A percentile compares a stretch with the other conserved stretches of the same genome.
Evolutionary conservation across 37 sponge, comb jelly and placozoan species (phyloP).

Genomic region (Cliona cf. orientalis): DNA sequence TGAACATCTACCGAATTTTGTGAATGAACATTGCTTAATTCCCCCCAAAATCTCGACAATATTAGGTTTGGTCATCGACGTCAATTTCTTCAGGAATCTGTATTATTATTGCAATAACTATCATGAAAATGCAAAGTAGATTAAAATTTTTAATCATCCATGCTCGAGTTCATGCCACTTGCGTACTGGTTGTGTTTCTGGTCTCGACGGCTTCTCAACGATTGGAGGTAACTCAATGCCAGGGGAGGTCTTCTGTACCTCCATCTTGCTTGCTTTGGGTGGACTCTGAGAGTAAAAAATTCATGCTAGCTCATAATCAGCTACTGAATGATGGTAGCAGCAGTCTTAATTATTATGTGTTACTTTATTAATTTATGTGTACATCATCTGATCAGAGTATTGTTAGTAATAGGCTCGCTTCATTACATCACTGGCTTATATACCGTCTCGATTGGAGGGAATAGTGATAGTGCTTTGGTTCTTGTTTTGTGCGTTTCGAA

Average conservation of each 20-base stretch:
- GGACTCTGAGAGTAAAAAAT: no score
- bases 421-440: background rate
- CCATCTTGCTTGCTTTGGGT: no score
- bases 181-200: conserved; percentile 20
- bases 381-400: background rate
- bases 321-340: no score
- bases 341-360: no score
- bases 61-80: conserved; percentile 1
- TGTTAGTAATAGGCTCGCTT: background rate
- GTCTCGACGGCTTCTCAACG: background rate
- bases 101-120: background rate
- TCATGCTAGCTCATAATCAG: no score
- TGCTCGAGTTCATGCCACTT: background rate
- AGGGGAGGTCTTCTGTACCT: background rate
- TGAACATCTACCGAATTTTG: no score
- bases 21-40: no score
- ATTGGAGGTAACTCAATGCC: background rate
- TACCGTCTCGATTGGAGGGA: conserved; percentile 50
- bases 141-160: background rate
- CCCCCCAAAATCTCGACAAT: no score
- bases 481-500: conserved; percentile 35
- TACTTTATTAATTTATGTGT: background rate
- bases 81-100: conserved; percentile 54
- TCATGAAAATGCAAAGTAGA: background rate
- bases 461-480: conserved; percentile 17